Conservation (phyloP, 2,888 invertebrate species). For the Melanostoma scalare region DNA sequence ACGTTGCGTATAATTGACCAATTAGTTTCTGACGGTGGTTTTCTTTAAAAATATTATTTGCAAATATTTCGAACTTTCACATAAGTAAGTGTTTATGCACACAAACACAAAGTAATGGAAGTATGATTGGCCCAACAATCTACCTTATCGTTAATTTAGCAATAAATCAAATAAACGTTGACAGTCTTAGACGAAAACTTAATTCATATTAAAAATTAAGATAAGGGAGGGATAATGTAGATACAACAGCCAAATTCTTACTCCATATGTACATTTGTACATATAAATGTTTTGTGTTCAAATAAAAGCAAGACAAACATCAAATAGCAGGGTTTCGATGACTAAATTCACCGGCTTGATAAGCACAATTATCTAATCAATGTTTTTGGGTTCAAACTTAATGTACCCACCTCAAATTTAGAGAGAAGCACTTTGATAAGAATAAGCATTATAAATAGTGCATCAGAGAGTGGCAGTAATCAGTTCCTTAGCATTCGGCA, state of each 20-base stretch:
- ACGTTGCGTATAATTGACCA: no score
- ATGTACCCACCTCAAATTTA: conserved; percentile 12
- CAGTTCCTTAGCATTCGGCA: conserved; percentile 27
- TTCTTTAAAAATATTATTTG: no score
- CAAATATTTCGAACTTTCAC: no score
- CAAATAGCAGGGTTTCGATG: no score
- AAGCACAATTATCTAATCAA: conserved; percentile 16
- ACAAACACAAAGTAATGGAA: neutral
- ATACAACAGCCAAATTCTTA: neutral
- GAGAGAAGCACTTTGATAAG: conserved; percentile 13
- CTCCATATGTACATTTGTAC: neutral
- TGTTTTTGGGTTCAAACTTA: conserved; percentile 7
- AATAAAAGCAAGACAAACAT: neutral
- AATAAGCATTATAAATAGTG: conserved; percentile 28
- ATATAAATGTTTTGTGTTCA: neutral
- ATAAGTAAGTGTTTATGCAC: no score
- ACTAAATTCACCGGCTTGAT: neutral
- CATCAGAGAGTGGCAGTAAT: conserved; percentile 3
- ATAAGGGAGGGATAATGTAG: neutral
- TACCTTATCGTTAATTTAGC: neutral
- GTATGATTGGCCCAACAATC: neutral
- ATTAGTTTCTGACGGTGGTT: no score
- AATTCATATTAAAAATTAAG: conserved; percentile 10
- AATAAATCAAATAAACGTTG: conserved; percentile 1
- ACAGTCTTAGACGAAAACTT: neutral